A percentile compares a stretch with the other conserved stretches of the same genome.
Conservation (phyloP, 1,140 invertebrate genomes). For the Aphelenchoides avenae region DNA sequence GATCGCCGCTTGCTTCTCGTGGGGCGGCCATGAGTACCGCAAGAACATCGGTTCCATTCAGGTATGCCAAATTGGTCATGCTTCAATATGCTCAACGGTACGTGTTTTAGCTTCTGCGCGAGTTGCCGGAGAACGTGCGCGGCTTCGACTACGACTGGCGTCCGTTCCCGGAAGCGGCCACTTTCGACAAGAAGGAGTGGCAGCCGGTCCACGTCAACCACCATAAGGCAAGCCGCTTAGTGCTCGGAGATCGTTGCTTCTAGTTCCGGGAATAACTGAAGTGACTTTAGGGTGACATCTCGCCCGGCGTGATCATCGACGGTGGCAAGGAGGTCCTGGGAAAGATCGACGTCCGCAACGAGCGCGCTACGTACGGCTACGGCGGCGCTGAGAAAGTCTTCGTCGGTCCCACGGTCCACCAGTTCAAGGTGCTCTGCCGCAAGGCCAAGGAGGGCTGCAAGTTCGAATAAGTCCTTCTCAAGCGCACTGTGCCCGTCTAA, state of each 20-base stretch:
- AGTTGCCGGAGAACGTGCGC: conserved; percentile 36
- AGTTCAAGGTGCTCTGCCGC: conserved; percentile 43
- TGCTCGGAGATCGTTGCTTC: too few relatives aligned
- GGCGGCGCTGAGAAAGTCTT: conserved; percentile 28
- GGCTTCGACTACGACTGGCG: too few relatives aligned
- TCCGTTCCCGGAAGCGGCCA: too few relatives aligned
- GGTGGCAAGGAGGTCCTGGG: conserved; percentile 47
- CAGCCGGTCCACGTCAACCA: conserved; percentile 40
- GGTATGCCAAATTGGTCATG: conserved; percentile 12
- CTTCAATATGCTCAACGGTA: neutral
- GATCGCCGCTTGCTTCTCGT: conserved; percentile 36
- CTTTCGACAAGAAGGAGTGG: conserved; percentile 41
- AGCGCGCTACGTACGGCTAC: conserved; percentile 22
- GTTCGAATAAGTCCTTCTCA: conserved; percentile 45
- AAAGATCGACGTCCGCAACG: too few relatives aligned
- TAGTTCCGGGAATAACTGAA: too few relatives aligned
- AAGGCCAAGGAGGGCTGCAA: conserved; percentile 45
- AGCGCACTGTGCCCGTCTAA: too few relatives aligned
- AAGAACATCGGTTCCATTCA: conserved; percentile 45
- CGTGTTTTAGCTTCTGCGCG: conserved; percentile 24
- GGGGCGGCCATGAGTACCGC: conserved; percentile 31
- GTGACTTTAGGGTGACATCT: too few relatives aligned
- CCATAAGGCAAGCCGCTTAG: conserved; percentile 39
- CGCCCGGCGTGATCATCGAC: too few relatives aligned
- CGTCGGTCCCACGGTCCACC: conserved; percentile 34